Evolutionary conservation across 2,888 invertebrate species (phyloP).

Genomic region (Bibio marci): DNA sequence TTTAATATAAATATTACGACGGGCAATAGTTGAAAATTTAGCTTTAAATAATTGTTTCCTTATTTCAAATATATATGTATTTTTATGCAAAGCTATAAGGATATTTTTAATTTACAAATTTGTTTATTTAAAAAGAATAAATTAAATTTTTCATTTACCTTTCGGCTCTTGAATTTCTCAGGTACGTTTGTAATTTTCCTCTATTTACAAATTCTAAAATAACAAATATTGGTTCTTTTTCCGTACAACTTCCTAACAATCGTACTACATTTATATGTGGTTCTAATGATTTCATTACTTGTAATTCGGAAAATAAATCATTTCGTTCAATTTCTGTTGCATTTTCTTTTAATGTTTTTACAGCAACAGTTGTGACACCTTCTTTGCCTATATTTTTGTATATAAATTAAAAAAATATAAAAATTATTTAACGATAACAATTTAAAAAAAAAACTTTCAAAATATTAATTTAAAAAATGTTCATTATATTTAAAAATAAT

Average conservation of each 20-base stretch:
- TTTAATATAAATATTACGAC: no score
- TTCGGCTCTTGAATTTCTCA: conserved; percentile 71
- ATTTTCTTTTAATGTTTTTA: conserved; percentile 87
- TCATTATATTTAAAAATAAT: no score
- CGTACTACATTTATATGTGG: conserved; percentile 82
- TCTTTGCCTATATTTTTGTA: conserved; percentile 39
- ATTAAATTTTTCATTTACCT: no score
- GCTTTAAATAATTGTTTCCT: no score
- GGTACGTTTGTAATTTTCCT: conserved; percentile 78
- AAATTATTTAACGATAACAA: background rate
- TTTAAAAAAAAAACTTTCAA: background rate
- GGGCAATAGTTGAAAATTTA: no score
- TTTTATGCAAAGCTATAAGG: no score
- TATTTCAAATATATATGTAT: no score
- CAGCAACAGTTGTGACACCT: conserved; percentile 70
- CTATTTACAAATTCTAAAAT: conserved; percentile 82
- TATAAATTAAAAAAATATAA: background rate
- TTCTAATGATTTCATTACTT: conserved; percentile 83
- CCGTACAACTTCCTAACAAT: conserved; percentile 76
- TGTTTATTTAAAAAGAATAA: no score
- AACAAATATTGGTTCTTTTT: conserved; percentile 78
- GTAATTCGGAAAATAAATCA: conserved; percentile 73
- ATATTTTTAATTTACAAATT: no score
- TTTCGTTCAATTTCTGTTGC: conserved; percentile 73
- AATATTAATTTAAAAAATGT: background rate